phyloP scores from a whole-genome alignment of 2,888 invertebrate genomes.

The Lasioglossum figueresi region DNA sequence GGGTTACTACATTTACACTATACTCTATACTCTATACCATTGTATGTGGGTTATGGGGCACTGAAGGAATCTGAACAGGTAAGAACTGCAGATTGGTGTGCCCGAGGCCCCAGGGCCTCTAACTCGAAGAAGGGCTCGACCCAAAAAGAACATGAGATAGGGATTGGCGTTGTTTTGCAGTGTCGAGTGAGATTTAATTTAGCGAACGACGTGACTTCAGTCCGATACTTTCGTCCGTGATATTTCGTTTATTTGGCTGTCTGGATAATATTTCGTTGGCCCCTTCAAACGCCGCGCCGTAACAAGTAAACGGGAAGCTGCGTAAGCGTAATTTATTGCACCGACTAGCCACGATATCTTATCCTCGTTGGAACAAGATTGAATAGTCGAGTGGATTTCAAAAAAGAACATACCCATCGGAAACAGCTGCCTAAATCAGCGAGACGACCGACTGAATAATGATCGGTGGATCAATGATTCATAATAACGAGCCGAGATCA shows the following conservation, averaged over 20 bases:
- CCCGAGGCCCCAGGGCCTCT: conserved; percentile 30
- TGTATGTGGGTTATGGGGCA: conserved; percentile 35
- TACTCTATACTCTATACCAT: conserved; percentile 26
- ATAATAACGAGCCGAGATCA: background rate
- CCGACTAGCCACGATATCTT: background rate
- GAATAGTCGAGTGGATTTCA: conserved; percentile 12
- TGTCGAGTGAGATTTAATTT: conserved; percentile 66
- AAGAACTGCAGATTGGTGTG: conserved; percentile 62
- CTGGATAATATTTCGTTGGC: conserved; percentile 9
- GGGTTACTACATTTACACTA: too few relatives aligned
- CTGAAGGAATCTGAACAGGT: conserved; percentile 57
- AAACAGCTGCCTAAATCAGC: background rate
- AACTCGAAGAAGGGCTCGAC: background rate
- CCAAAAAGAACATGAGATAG: conserved; percentile 18
- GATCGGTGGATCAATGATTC: conserved; percentile 6
- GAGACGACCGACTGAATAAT: background rate
- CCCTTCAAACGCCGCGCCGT: background rate
- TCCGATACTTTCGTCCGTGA: conserved; percentile 49
- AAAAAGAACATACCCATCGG: background rate
- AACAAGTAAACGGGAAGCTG: conserved; percentile 1
- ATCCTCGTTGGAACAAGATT: background rate
- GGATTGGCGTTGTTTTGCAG: conserved; percentile 46
- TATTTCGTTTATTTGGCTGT: conserved; percentile 39
- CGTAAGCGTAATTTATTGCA: conserved; percentile 15
- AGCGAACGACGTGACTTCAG: conserved; percentile 57